These are phyloP conservation scores for Maccullochella peelii DNA, from an alignment of 2,113 vertebrate genomes.

Conservation along the genomic window DNA sequence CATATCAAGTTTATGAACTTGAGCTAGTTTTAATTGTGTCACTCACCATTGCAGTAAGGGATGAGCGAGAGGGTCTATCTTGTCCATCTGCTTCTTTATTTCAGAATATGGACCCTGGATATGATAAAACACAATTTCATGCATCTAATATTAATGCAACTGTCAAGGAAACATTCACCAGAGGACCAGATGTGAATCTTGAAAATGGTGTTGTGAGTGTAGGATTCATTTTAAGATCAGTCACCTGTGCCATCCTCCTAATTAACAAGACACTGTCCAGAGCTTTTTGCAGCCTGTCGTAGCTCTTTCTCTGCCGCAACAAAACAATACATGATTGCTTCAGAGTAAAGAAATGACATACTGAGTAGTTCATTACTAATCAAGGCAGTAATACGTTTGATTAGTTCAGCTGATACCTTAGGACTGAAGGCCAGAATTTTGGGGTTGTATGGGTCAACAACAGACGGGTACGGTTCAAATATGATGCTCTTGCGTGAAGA, in stretches of 20 bases:
- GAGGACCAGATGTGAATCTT: not conserved
- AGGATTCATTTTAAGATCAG: not conserved
- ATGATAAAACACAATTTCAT: slow-evolving; percentile 4
- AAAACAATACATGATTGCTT: slow-evolving; percentile 3
- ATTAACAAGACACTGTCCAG: slow-evolving; percentile 94
- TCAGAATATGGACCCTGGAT: slow-evolving; percentile 93
- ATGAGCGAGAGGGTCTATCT: slow-evolving; percentile 92
- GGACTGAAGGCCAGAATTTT: slow-evolving; percentile 96
- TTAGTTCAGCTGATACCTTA: slow-evolving; percentile 84
- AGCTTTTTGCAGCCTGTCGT: slow-evolving; percentile 93
- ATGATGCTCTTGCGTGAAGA: slow-evolving; percentile 97
- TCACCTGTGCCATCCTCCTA: slow-evolving; percentile 95
- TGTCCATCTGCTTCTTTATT: slow-evolving; percentile 98
- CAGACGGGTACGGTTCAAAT: slow-evolving; percentile 96
- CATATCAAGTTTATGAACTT: not conserved
- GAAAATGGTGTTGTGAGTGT: not conserved
- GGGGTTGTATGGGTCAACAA: slow-evolving; percentile 94
- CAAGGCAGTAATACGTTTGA: not conserved
- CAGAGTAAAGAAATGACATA: not conserved
- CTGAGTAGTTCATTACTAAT: not conserved
- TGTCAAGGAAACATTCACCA: not conserved
- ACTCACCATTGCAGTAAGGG: slow-evolving; percentile 95
- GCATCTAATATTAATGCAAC: not conserved
- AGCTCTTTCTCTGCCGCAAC: slow-evolving; percentile 91
- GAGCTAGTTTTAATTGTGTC: not conserved